Conservation (phyloP, 2,113 vertebrate species). For the Scalopus aquaticus region DNA sequence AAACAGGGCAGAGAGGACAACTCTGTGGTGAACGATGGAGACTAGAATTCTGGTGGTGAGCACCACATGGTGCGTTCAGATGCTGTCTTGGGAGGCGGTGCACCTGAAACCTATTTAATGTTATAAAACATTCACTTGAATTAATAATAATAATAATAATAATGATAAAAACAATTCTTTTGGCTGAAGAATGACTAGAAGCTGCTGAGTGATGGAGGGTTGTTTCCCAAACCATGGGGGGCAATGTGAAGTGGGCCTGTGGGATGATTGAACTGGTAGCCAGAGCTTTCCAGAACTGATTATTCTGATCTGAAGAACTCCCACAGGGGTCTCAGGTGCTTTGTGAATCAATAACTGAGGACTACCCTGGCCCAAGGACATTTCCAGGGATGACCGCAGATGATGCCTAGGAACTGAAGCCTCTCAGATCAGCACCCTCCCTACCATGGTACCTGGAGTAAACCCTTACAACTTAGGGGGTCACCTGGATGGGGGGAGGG, state of each 20-base stretch:
- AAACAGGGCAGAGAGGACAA: too few species aligned
- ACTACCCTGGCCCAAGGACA: not conserved
- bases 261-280: too few species aligned
- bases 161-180: too few species aligned
- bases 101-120: too few species aligned
- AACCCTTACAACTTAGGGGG: not conserved
- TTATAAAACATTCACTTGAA: too few species aligned
- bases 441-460: not conserved
- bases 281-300: not conserved
- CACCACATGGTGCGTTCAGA: too few species aligned
- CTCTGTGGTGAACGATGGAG: too few species aligned
- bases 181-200: fast-evolving
- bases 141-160: too few species aligned
- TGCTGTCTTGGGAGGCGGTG: too few species aligned
- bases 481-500: not conserved
- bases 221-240: fast-evolving
- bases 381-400: not conserved
- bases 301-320: not conserved
- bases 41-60: too few species aligned
- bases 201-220: fast-evolving
- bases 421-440: not conserved
- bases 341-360: not conserved
- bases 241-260: not conserved
- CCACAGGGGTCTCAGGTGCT: not conserved
- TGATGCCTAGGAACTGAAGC: not conserved